Percentiles rank a stretch among this genome's conserved stretches.
phyloP scores from a whole-genome alignment of 2,113 vertebrate species.

The Corythoichthys haematopterus region DNA sequence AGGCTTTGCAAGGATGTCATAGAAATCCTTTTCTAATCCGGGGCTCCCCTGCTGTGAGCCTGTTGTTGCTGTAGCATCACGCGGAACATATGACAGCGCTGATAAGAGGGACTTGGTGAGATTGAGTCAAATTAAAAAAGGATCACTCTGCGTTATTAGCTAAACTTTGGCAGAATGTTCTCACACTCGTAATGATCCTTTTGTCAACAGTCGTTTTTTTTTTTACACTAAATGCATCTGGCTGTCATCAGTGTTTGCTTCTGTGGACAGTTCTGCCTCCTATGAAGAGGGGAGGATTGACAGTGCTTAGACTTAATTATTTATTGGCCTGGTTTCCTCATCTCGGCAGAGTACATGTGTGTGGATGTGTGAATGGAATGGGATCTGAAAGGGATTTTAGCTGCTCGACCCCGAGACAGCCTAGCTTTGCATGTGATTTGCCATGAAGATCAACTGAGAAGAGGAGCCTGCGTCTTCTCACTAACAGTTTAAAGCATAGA shows the following conservation, averaged over 20 bases:
- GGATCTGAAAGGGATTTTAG: slow-evolving; percentile 35
- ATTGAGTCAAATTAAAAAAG: slow-evolving; percentile 55
- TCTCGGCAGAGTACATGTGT: slow-evolving; percentile 32
- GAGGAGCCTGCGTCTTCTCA: slow-evolving; percentile 15
- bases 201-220: slow-evolving; percentile 23
- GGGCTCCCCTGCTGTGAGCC: slow-evolving; percentile 46
- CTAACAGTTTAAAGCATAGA: neutral
- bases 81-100: slow-evolving; percentile 54
- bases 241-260: slow-evolving; percentile 33
- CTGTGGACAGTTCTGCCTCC: slow-evolving; percentile 24
- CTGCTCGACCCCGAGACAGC: slow-evolving; percentile 25
- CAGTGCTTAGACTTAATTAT: slow-evolving; percentile 39
- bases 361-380: slow-evolving; percentile 51
- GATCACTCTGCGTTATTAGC: slow-evolving; percentile 49
- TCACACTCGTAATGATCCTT: slow-evolving; percentile 25
- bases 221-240: slow-evolving; percentile 16
- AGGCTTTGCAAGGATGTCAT: slow-evolving; percentile 42
- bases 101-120: slow-evolving; percentile 55
- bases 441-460: neutral
- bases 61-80: slow-evolving; percentile 49
- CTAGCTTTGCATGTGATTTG: slow-evolving; percentile 33
- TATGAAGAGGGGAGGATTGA: slow-evolving; percentile 26
- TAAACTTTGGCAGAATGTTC: slow-evolving; percentile 36
- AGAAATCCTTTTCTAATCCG: slow-evolving; percentile 61
- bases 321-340: slow-evolving; percentile 31